Evolutionary conservation across 35 echinoderm and acorn worm genomes (phyloP).

Genomic region (Nesometra sesokonis): DNA sequence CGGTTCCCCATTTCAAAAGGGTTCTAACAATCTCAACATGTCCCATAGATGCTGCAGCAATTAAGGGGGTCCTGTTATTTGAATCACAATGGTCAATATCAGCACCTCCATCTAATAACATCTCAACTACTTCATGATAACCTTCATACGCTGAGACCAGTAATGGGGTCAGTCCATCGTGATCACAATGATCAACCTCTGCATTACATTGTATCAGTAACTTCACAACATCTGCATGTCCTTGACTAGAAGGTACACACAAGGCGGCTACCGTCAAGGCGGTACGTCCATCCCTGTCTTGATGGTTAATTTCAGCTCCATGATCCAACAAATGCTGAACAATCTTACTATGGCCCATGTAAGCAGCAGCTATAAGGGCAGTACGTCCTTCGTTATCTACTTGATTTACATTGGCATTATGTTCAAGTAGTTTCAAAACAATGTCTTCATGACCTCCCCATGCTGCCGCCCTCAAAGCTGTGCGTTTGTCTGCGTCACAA

Average conservation of each 20-base stretch:
- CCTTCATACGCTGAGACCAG: constrained; percentile 88
- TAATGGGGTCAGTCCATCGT: constrained; percentile 98
- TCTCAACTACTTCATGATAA: constrained; percentile 80
- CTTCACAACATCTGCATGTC: constrained; percentile 82
- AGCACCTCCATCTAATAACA: constrained; percentile 81
- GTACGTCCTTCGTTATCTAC: constrained; percentile 91
- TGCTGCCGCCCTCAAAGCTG: constrained; percentile 83
- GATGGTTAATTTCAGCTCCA: constrained; percentile 85
- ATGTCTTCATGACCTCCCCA: constrained; percentile 99
- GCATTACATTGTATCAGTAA: constrained; percentile 67
- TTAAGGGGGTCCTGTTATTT: constrained; percentile 82
- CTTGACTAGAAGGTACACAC: constrained; percentile 85
- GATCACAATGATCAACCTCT: constrained; percentile 83
- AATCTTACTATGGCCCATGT: constrained; percentile 92
- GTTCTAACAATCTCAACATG: constrained; percentile 75
- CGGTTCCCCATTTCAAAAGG: constrained; percentile 71
- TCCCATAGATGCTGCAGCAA: constrained; percentile 91
- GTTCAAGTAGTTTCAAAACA: constrained; percentile 77
- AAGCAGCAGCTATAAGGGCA: constrained; percentile 91
- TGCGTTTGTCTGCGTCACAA: constrained; percentile 81
- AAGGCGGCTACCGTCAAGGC: constrained; percentile 92
- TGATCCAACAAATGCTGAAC: constrained; percentile 59
- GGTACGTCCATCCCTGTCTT: constrained; percentile 86
- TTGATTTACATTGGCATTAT: constrained; percentile 84
- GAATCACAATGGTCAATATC: constrained; percentile 90